Conservation (phyloP, 2,797 vertebrate species). For the Acrocephalus scirpaceus region DNA sequence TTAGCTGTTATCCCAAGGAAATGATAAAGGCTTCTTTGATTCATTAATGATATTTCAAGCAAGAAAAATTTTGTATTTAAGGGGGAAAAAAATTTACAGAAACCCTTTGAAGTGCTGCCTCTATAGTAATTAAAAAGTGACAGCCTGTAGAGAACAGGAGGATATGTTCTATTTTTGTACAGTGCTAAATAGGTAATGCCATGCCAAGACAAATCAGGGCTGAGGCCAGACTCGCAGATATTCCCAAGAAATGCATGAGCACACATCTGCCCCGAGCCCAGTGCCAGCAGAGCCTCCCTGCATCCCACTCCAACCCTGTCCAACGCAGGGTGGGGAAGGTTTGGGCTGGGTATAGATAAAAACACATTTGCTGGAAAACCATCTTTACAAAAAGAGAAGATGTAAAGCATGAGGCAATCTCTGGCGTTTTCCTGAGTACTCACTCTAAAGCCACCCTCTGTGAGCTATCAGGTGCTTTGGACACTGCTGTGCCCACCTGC, state of each 20-base stretch:
- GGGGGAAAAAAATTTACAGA: not conserved
- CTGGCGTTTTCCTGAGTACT: not conserved
- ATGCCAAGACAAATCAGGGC: not conserved
- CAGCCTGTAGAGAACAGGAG: slow-evolving; percentile 25
- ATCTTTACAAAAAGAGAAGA: not conserved
- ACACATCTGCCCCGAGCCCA: not conserved
- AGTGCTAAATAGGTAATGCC: not conserved
- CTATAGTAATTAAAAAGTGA: slow-evolving; percentile 33
- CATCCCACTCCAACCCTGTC: not conserved
- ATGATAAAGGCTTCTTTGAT: not conserved
- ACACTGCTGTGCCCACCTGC: accelerated
- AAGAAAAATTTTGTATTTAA: not conserved
- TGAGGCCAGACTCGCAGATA: not conserved
- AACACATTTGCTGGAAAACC: not conserved
- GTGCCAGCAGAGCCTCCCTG: not conserved
- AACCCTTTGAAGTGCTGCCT: slow-evolving; percentile 16
- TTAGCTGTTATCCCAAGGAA: not conserved
- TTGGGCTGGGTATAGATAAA: not conserved
- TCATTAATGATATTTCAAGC: not conserved
- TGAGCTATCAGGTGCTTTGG: accelerated
- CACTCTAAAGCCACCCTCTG: accelerated
- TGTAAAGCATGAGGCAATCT: not conserved
- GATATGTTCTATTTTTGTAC: not conserved
- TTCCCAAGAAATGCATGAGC: not conserved
- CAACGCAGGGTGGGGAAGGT: accelerated